These are phyloP conservation scores for Rhopilema esculentum DNA, from an alignment of 30 jellyfish, hydroid and myxozoan genomes.

Conservation along the genomic window DNA sequence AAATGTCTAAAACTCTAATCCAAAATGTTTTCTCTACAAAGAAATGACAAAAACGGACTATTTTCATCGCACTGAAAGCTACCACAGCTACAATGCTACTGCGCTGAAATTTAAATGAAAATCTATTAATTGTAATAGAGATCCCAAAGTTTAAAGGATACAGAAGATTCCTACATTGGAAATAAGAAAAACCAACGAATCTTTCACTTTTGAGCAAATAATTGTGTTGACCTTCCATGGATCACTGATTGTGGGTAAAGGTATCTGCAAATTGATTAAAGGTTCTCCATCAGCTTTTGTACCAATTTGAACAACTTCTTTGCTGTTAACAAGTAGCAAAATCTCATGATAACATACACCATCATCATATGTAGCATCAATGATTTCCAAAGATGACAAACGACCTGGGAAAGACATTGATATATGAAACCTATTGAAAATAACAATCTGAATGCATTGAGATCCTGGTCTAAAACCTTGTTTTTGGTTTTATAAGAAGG, in stretches of 20 bases:
- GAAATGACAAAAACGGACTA: no score
- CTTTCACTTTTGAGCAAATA: conserved; percentile 31
- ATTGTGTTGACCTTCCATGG: not conserved
- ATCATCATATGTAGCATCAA: conserved; percentile 36
- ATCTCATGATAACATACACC: not conserved
- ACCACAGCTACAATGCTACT: no score
- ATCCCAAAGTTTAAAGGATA: conserved; percentile 23
- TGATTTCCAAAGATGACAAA: not conserved
- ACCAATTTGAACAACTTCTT: not conserved
- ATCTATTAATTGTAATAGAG: not conserved
- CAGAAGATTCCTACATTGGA: conserved; percentile 12
- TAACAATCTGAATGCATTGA: not conserved
- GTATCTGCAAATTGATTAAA: not conserved
- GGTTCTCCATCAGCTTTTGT: conserved; percentile 25
- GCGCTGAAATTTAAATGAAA: no score
- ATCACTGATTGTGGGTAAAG: not conserved
- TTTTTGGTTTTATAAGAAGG: no score
- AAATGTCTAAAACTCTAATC: no score
- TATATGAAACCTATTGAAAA: not conserved
- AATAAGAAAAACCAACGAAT: conserved; percentile 14
- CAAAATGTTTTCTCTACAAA: no score
- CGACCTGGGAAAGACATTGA: not conserved
- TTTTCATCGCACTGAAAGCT: no score
- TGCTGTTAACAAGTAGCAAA: not conserved
- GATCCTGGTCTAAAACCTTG: no score